Evolutionary conservation across 2,888 invertebrate genomes (phyloP).

Genomic region (Caenorhabditis virilis): DNA sequence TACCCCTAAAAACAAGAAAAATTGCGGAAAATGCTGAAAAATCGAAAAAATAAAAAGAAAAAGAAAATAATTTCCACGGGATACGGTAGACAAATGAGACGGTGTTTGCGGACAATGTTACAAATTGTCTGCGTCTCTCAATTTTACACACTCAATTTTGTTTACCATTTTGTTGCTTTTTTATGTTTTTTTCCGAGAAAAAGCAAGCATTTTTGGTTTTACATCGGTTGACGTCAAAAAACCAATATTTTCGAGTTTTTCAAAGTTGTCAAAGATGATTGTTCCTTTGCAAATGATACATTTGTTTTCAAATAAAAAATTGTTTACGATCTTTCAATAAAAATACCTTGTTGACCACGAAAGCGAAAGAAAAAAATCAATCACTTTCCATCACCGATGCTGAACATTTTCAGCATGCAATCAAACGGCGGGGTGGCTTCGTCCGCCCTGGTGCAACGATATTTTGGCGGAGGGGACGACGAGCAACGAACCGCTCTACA

Average conservation of each 20-base stretch:
- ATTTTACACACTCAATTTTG: slow-evolving; percentile 3
- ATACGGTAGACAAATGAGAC: slow-evolving; percentile 12
- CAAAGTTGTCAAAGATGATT: background rate
- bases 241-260: background rate
- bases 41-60: slow-evolving; percentile 1
- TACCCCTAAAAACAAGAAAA: background rate
- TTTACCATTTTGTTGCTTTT: slow-evolving; percentile 3
- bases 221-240: background rate
- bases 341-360: too few species aligned
- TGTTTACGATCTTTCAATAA: too few species aligned
- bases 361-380: too few species aligned
- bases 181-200: slow-evolving; percentile 4
- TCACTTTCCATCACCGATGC: too few species aligned
- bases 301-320: background rate
- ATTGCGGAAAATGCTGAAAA: background rate
- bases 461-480: slow-evolving; percentile 25
- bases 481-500: slow-evolving; percentile 61
- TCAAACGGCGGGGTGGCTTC: slow-evolving; percentile 21
- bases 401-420: slow-evolving; percentile 15
- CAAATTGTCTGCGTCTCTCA: slow-evolving; percentile 14
- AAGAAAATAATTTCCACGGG: slow-evolving; percentile 1
- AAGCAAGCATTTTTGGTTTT: background rate
- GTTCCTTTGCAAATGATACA: too few species aligned
- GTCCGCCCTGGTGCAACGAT: slow-evolving; percentile 29
- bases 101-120: slow-evolving; percentile 18